A percentile compares a stretch with the other conserved stretches of the same genome.
Evolutionary conservation across 2,113 vertebrate species (phyloP).

Genomic region (Oncorhynchus kisutch): DNA sequence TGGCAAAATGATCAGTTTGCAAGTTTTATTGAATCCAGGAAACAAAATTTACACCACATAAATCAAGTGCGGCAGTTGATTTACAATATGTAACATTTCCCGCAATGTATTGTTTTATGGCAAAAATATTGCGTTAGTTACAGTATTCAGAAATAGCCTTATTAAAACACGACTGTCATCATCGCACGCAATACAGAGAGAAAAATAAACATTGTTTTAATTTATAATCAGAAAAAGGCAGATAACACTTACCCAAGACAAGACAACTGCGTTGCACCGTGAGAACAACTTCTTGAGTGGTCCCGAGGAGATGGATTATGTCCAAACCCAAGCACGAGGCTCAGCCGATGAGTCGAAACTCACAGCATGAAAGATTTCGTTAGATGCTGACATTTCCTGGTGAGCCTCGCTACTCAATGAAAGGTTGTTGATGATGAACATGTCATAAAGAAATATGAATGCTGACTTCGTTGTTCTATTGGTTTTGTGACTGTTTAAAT

Average conservation of each 20-base stretch:
- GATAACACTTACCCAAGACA: background rate
- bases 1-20: too few species aligned
- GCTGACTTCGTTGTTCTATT: too few species aligned
- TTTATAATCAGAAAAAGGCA: background rate
- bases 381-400: background rate
- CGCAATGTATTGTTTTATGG: background rate
- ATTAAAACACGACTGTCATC: too few species aligned
- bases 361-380: background rate
- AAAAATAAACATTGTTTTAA: background rate
- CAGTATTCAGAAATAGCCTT: background rate
- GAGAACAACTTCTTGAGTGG: background rate
- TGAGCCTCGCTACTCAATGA: background rate
- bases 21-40: too few species aligned
- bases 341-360: background rate
- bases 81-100: too few species aligned
- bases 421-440: background rate
- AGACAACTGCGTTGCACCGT: background rate
- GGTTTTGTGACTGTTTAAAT: too few species aligned
- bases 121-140: background rate
- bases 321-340: background rate
- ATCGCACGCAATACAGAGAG: background rate
- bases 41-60: too few species aligned
- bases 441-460: too few species aligned
- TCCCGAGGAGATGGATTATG: background rate
- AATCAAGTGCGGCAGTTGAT: too few species aligned